Evolutionary conservation across 2,888 invertebrate genomes (phyloP), one percentile per base, ranked within the genome.

Genomic region (Dasypogon diadema): DNA sequence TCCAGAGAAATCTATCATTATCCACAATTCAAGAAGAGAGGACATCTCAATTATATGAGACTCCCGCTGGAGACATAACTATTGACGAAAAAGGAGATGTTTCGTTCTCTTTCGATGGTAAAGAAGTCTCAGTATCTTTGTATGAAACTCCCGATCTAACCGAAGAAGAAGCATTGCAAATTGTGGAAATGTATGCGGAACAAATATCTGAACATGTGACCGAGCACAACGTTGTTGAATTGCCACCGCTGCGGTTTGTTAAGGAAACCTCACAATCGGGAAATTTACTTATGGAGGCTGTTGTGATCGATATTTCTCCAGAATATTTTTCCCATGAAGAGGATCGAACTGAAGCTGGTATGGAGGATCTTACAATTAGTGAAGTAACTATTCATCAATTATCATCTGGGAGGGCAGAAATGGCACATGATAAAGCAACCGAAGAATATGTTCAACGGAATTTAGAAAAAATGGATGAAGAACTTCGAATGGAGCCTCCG

Each of bases 111-210:
- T 95, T 96, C 80, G 96, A 96, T 81, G 96, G 96, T 2, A 95
- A 94, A 86, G 96, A 96, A 87, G 94, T 96, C 0, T 95, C 95
- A 0, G 94, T 96, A 0, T 96, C 96, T 2, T 86, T 96, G 2
- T 96, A 96, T 82, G 96, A 96, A 87, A 96, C 96, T 0, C 96
- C 96, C 0, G 96, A 96, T 86, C 87, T 96, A 65, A 96, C 96
- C 0, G 95, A 96, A 85, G 95, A 96, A 84, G 96, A 96, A 87
- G 96, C 96, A 0, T 87, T 95, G 34, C 93, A 96, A 87, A 95
- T 96, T 81, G 93, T 96, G 0, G 96, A 96, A 88, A 96, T 96
- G 95, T 96, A 96, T 82, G 96, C 96, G 0, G 95, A 96, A 83
- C 95, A 96, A 85, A 88, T 96, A 75, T 96, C 96, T 0, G 96